Evolutionary conservation across 92 coral and sea anemone genomes (phyloP).

Genomic region (Porites cylindrica): DNA sequence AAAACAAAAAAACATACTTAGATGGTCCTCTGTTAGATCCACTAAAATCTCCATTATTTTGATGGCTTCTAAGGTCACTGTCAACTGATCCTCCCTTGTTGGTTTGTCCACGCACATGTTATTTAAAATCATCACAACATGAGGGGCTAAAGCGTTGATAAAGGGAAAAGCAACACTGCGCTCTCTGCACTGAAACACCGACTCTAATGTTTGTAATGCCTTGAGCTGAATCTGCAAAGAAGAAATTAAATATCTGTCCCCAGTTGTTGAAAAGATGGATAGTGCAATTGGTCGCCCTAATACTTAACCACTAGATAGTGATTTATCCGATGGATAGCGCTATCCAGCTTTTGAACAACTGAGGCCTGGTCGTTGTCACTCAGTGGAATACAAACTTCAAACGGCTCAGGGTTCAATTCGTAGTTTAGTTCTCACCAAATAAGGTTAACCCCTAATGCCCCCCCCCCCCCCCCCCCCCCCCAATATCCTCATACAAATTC

Average conservation of each 20-base stretch:
- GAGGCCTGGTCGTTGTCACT: not conserved
- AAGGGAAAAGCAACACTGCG: slow-evolving; percentile 80
- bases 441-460: no score
- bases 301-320: no score
- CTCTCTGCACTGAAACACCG: slow-evolving; percentile 93
- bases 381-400: no score
- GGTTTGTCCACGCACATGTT: slow-evolving; percentile 87
- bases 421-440: no score
- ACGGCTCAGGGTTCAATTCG: no score
- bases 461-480: no score
- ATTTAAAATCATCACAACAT: slow-evolving; percentile 86
- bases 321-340: no score
- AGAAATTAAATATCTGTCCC: not conserved
- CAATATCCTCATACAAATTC: no score
- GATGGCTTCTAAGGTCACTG: slow-evolving; percentile 82
- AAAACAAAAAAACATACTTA: slow-evolving; percentile 68
- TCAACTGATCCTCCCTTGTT: slow-evolving; percentile 78
- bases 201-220: slow-evolving; percentile 87
- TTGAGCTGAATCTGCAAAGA: slow-evolving; percentile 78
- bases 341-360: no score
- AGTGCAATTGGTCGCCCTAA: no score
- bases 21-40: slow-evolving; percentile 84
- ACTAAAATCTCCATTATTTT: slow-evolving; percentile 87
- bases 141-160: slow-evolving; percentile 93
- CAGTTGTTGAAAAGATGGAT: not conserved